Evolutionary conservation across 2,888 invertebrate species (phyloP).

Genomic region (Halictus quadricinctus): DNA sequence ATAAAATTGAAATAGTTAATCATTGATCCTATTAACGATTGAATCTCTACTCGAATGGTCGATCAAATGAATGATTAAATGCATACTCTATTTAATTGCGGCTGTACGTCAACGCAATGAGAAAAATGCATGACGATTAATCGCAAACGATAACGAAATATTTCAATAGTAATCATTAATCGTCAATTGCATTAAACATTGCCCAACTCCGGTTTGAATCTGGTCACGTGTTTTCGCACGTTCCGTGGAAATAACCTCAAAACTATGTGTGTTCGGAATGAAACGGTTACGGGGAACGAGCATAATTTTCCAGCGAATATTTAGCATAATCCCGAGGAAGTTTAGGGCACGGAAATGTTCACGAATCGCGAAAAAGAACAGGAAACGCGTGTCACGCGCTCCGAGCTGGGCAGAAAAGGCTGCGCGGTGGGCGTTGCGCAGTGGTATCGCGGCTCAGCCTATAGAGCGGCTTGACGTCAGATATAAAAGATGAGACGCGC

Average conservation of each 20-base stretch:
- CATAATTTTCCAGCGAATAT: constrained; percentile 29
- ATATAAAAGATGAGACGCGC: constrained; percentile 81
- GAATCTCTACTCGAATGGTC: not conserved
- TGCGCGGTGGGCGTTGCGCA: constrained; percentile 61
- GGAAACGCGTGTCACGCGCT: constrained; percentile 76
- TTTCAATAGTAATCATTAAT: not conserved
- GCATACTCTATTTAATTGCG: not conserved
- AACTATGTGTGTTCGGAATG: not conserved
- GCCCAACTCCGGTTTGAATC: constrained; percentile 34
- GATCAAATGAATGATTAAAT: not conserved
- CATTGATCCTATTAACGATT: not conserved
- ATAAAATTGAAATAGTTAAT: not conserved
- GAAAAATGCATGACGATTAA: not conserved
- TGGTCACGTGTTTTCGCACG: constrained; percentile 44
- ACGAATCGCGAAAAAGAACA: constrained; percentile 43
- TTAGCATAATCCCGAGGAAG: not conserved
- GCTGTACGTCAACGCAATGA: not conserved
- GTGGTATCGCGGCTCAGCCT: constrained; percentile 83
- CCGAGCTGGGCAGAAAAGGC: constrained; percentile 37
- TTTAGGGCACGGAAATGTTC: constrained; percentile 7
- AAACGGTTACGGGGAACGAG: not conserved
- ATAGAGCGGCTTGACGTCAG: constrained; percentile 84
- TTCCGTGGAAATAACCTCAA: constrained; percentile 28
- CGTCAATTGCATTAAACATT: not conserved
- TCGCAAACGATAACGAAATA: not conserved